Evolutionary conservation across 2,797 vertebrate species (phyloP).

Genomic region (Pogonophryne albipinna): DNA sequence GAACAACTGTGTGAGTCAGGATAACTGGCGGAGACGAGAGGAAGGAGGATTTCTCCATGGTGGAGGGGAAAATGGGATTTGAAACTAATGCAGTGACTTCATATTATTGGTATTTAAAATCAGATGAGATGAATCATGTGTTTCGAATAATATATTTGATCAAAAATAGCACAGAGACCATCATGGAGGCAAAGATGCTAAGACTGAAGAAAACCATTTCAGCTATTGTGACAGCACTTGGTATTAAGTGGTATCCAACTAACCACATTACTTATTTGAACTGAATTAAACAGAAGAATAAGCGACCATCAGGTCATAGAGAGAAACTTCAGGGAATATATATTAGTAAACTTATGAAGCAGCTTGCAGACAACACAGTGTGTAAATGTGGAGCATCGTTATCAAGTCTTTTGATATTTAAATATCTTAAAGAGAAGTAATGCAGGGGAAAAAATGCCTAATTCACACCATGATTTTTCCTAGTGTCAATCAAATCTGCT

Average conservation of each 20-base stretch:
- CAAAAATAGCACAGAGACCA: neutral
- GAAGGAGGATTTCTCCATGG: neutral
- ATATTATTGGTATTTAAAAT: neutral
- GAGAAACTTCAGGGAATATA: neutral
- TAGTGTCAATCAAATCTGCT: no score
- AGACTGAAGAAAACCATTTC: neutral
- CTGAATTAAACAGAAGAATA: neutral
- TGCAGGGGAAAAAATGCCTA: neutral
- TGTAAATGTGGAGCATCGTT: neutral
- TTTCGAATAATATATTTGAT: constrained; percentile 1
- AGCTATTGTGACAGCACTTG: neutral
- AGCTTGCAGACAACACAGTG: constrained; percentile 4
- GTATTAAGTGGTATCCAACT: neutral
- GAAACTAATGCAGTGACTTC: constrained; percentile 1
- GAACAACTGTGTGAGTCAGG: constrained; percentile 59
- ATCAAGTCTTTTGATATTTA: neutral
- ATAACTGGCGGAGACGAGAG: neutral
- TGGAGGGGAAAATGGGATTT: neutral
- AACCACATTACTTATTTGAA: neutral
- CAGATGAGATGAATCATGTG: constrained; percentile 4
- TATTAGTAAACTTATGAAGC: neutral
- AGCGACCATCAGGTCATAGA: neutral
- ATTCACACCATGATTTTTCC: neutral
- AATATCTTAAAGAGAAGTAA: neutral
- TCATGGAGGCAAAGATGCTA: neutral